Percentiles rank a stretch among this genome's conserved stretches.
phyloP scores from a whole-genome alignment of 64 coral and sea anemone species.

The Pocillopora damicornis region DNA sequence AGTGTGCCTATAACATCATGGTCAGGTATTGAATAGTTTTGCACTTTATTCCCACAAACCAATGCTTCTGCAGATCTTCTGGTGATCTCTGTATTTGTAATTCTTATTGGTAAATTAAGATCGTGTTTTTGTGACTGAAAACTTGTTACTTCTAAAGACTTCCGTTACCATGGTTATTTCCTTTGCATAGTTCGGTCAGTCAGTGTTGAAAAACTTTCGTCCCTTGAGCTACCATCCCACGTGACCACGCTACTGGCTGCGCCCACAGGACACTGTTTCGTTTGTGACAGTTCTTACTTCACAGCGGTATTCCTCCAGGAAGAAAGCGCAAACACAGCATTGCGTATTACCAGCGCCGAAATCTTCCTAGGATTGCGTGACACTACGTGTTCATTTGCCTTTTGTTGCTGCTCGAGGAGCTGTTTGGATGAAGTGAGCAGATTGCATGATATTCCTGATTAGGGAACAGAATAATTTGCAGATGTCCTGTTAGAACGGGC shows the following conservation, averaged over 20 bases:
- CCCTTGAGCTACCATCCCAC: slow-evolving; percentile 26
- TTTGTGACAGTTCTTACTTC: slow-evolving; percentile 38
- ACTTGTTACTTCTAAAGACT: too few relatives aligned
- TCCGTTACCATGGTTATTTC: background rate
- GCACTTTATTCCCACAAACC: too few relatives aligned
- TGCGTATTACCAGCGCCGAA: background rate
- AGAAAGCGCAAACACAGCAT: slow-evolving; percentile 25
- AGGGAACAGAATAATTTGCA: background rate
- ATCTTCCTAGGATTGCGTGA: slow-evolving; percentile 1
- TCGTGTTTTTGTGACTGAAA: too few relatives aligned
- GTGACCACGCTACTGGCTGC: slow-evolving; percentile 6
- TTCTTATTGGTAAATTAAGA: too few relatives aligned
- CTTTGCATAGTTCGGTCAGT: background rate
- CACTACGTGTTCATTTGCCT: background rate
- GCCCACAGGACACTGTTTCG: slow-evolving; percentile 43
- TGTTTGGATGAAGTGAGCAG: slow-evolving; percentile 21
- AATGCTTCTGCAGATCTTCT: too few relatives aligned
- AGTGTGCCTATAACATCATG: too few relatives aligned
- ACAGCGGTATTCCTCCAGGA: slow-evolving; percentile 23
- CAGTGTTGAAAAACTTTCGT: background rate
- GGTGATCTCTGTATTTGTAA: too few relatives aligned
- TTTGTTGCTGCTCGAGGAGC: slow-evolving; percentile 38
- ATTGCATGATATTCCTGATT: background rate
- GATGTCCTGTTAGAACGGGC: background rate
- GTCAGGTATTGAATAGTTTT: too few relatives aligned